phyloP scores from a whole-genome alignment of 2,888 invertebrate species.

The Diaprepes abbreviatus region DNA sequence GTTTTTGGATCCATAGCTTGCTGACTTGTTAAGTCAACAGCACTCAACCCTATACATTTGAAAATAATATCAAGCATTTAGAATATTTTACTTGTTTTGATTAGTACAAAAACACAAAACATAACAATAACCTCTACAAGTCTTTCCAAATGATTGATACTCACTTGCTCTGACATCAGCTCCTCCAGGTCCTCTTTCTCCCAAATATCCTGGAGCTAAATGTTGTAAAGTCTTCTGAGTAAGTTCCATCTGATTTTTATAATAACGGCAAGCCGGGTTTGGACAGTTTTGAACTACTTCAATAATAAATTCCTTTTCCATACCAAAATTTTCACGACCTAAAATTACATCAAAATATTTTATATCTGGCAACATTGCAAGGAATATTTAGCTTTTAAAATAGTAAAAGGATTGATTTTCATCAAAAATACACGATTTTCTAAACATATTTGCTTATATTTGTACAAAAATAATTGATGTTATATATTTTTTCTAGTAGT shows the following conservation, averaged over 20 bases:
- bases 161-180: conserved; percentile 57
- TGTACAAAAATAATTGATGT: too few species aligned
- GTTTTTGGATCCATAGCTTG: conserved; percentile 60
- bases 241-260: conserved; percentile 85
- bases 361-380: too few species aligned
- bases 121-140: too few species aligned
- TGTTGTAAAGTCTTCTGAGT: conserved; percentile 81
- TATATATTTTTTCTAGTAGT: too few species aligned
- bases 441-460: too few species aligned
- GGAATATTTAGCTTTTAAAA: too few species aligned
- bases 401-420: too few species aligned
- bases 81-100: too few species aligned
- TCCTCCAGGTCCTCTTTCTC: conserved; percentile 54
- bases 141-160: too few species aligned
- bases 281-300: conserved; percentile 92
- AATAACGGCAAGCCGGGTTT: conserved; percentile 88
- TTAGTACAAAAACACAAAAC: too few species aligned
- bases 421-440: too few species aligned
- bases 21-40: conserved; percentile 65
- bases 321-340: conserved; percentile 85
- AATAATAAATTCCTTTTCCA: conserved; percentile 91
- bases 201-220: conserved; percentile 69
- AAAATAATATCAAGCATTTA: not conserved
- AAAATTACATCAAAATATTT: conserved; percentile 67
- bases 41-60: conserved; percentile 47